Evolutionary conservation across 2,113 vertebrate species (phyloP).

Genomic region (Nerophis ophidion): DNA sequence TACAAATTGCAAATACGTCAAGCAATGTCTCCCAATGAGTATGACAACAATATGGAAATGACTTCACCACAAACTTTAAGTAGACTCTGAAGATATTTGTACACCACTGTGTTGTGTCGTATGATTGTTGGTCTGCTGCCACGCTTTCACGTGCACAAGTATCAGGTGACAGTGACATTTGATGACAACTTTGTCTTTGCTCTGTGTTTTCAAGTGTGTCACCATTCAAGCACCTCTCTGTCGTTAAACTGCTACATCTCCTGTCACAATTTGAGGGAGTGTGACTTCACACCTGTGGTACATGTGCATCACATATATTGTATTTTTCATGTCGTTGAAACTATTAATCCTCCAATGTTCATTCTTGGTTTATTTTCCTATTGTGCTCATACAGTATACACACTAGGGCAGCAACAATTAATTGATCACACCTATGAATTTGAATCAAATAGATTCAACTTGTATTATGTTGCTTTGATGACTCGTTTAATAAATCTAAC

Average conservation of each 20-base stretch:
- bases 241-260: neutral
- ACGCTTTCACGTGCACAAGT: neutral
- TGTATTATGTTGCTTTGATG: too few relatives aligned
- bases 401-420: too few relatives aligned
- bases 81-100: neutral
- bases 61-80: neutral
- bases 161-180: neutral
- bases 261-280: neutral
- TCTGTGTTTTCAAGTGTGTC: too few relatives aligned
- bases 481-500: too few relatives aligned
- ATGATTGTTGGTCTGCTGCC: neutral
- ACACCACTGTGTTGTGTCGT: neutral
- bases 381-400: too few relatives aligned
- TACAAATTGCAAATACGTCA: too few relatives aligned
- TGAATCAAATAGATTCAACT: too few relatives aligned
- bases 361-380: too few relatives aligned
- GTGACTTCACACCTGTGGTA: neutral
- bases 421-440: too few relatives aligned
- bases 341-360: too few relatives aligned
- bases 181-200: neutral
- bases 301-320: neutral
- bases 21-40: too few relatives aligned
- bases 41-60: constrained; percentile 1
- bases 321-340: neutral
- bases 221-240: neutral